phyloP scores from a whole-genome alignment of 1,140 invertebrate genomes.

The Drosophila orosa region DNA sequence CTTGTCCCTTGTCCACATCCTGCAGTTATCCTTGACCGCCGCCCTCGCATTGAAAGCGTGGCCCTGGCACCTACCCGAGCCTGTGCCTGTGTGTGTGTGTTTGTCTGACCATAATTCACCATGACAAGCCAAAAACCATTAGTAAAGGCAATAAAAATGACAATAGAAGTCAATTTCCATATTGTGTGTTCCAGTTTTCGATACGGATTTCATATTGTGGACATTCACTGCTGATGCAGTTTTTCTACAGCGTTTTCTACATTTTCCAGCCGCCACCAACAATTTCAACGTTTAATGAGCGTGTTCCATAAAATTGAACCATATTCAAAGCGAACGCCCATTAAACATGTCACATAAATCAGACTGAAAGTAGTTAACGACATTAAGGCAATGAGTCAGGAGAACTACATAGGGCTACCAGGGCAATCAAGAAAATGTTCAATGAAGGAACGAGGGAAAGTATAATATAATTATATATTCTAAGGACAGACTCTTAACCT shows the following conservation, averaged over 20 bases:
- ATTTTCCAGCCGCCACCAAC: conserved; percentile 55
- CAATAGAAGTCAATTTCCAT: conserved; percentile 82
- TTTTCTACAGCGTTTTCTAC: conserved; percentile 37
- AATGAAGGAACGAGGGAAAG: neutral
- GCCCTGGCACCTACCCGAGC: conserved; percentile 62
- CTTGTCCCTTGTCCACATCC: conserved; percentile 24
- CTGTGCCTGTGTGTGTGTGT: conserved; percentile 42
- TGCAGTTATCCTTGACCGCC: conserved; percentile 78
- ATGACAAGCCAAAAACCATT: conserved; percentile 79
- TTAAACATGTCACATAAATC: conserved; percentile 74
- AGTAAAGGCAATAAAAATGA: conserved; percentile 81
- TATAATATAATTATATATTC: neutral
- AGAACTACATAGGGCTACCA: conserved; percentile 3
- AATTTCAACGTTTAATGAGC: conserved; percentile 46
- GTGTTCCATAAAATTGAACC: conserved; percentile 55
- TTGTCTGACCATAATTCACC: conserved; percentile 73
- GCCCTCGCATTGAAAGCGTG: conserved; percentile 64
- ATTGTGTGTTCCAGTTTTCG: conserved; percentile 68
- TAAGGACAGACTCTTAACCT: no score
- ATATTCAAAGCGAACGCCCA: conserved; percentile 53
- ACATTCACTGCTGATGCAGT: conserved; percentile 10
- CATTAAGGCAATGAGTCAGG: conserved; percentile 32
- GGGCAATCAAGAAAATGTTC: neutral
- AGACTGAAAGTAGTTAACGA: conserved; percentile 45
- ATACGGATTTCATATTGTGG: conserved; percentile 53